Conservation (phyloP, 1,140 invertebrate genomes). For the Pristionchus pacificus region DNA sequence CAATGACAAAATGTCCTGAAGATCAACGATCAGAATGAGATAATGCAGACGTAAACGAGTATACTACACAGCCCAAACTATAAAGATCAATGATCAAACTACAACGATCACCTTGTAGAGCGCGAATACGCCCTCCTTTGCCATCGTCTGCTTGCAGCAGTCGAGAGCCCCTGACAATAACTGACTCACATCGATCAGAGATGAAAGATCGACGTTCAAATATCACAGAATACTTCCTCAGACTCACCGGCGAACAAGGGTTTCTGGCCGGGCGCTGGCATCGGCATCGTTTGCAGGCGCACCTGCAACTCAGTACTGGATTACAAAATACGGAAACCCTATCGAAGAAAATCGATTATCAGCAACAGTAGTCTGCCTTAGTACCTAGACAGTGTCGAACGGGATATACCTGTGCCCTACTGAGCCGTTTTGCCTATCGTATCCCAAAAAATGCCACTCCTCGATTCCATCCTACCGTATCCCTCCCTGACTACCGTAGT, state of each 20-base stretch:
- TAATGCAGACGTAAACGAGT: too few species aligned
- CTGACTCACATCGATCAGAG: slow-evolving; percentile 62
- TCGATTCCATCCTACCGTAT: slow-evolving; percentile 64
- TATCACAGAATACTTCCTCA: not conserved
- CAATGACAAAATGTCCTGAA: too few species aligned
- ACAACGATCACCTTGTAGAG: slow-evolving; percentile 61
- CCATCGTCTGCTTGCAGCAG: slow-evolving; percentile 86
- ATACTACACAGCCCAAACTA: not conserved
- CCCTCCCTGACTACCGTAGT: slow-evolving; percentile 60
- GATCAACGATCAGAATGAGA: too few species aligned
- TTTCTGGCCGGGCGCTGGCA: slow-evolving; percentile 69
- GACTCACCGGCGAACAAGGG: slow-evolving; percentile 72
- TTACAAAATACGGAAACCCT: too few species aligned
- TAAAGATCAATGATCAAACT: not conserved
- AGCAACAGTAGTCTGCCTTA: too few species aligned
- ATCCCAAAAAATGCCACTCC: slow-evolving; percentile 67
- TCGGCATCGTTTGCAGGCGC: slow-evolving; percentile 82
- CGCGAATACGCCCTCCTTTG: slow-evolving; percentile 70
- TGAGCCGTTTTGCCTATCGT: too few species aligned
- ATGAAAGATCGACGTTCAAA: slow-evolving; percentile 65
- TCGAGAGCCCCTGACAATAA: slow-evolving; percentile 84
- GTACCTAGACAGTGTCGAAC: too few species aligned
- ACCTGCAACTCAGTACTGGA: too few species aligned
- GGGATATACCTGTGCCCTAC: too few species aligned
- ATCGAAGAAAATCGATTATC: too few species aligned